These are phyloP conservation scores for Athalia rosae DNA, from an alignment of 2,888 invertebrate species.

Conservation along the genomic window DNA sequence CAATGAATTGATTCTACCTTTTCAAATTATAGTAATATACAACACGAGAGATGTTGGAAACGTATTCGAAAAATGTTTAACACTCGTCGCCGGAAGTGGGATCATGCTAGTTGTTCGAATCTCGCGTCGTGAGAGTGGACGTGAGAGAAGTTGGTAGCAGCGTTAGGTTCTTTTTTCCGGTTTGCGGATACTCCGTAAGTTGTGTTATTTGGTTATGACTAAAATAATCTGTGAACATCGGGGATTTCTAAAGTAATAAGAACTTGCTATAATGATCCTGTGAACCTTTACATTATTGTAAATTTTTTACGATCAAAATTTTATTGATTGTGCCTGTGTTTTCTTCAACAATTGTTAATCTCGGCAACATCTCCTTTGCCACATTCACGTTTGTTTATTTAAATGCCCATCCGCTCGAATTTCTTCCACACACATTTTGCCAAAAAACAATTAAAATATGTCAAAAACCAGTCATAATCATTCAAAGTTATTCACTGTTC, in stretches of 20 bases:
- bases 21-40: too few relatives aligned
- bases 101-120: conserved; percentile 19
- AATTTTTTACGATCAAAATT: conserved; percentile 46
- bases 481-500: neutral
- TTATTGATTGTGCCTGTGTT: conserved; percentile 14
- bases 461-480: neutral
- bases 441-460: neutral
- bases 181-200: conserved; percentile 62
- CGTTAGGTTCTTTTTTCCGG: conserved; percentile 62
- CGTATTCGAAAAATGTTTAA: too few relatives aligned
- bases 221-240: conserved; percentile 67
- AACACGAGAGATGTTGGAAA: too few relatives aligned
- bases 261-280: conserved; percentile 19
- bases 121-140: neutral
- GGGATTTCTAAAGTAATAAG: conserved; percentile 53
- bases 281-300: conserved; percentile 46
- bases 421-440: neutral
- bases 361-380: conserved; percentile 33
- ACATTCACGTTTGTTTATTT: conserved; percentile 44
- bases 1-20: too few relatives aligned
- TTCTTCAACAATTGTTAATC: conserved; percentile 42
- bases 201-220: conserved; percentile 55
- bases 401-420: neutral
- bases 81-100: conserved; percentile 31
- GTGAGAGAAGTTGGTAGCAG: conserved; percentile 12